phyloP scores from a whole-genome alignment of 2,797 vertebrate species.

The Cirrhinus molitorella region DNA sequence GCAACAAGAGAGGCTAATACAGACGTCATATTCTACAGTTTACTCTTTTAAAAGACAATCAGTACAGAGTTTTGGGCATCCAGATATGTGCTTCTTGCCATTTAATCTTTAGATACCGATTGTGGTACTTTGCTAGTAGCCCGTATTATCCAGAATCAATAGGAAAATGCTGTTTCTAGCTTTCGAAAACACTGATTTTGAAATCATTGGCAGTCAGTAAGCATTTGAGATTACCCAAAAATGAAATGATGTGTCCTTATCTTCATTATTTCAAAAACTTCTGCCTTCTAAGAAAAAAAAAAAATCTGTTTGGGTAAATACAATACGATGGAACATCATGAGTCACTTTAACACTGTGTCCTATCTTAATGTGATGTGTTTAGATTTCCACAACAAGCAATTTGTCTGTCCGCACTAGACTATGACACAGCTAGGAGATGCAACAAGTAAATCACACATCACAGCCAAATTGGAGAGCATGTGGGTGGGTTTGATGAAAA shows the following conservation, averaged over 20 bases:
- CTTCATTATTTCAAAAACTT: background rate
- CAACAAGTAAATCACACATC: background rate
- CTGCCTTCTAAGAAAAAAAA: background rate
- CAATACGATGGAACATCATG: background rate
- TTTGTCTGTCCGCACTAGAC: background rate
- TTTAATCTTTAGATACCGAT: constrained; percentile 27
- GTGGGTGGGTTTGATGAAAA: background rate
- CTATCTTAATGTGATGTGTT: background rate
- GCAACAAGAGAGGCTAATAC: background rate
- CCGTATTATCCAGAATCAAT: background rate
- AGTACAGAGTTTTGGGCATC: background rate
- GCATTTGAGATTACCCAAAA: background rate
- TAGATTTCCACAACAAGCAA: background rate
- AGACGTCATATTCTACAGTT: background rate
- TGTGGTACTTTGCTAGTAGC: background rate
- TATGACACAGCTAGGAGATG: background rate
- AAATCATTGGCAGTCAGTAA: background rate
- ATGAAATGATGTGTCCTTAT: background rate
- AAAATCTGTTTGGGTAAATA: background rate
- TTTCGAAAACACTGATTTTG: background rate
- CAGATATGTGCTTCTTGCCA: background rate
- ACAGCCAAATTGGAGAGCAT: background rate
- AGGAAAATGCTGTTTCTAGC: background rate
- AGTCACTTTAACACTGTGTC: background rate
- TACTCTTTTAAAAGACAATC: background rate